Conservation (phyloP, 2,888 invertebrate species). For the Argyresthia goedartella region DNA sequence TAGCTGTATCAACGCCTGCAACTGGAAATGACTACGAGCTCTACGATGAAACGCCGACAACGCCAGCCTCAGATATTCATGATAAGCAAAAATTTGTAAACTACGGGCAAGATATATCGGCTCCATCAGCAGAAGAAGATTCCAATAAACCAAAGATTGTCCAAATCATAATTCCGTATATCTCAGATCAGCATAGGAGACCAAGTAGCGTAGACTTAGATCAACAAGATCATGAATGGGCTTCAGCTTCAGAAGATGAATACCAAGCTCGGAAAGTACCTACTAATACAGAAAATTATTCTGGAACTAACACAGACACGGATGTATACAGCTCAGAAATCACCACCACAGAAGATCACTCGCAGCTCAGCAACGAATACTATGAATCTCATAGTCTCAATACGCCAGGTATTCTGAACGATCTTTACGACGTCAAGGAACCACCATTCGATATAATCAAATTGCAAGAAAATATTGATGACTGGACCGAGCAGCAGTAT, state of each 20-base stretch:
- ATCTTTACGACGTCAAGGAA: constrained; percentile 57
- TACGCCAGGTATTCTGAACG: constrained; percentile 38
- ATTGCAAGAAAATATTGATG: constrained; percentile 86
- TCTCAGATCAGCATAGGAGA: constrained; percentile 53
- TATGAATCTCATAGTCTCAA: constrained; percentile 65
- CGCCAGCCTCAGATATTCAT: constrained; percentile 22
- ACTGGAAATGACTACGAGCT: constrained; percentile 52
- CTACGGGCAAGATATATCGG: constrained; percentile 27
- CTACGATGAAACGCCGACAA: constrained; percentile 48
- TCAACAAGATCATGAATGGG: constrained; percentile 21
- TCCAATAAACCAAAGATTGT: constrained; percentile 74
- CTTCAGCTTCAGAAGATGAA: constrained; percentile 33
- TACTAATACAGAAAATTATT: constrained; percentile 28
- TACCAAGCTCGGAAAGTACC: constrained; percentile 65
- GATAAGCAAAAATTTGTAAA: constrained; percentile 32
- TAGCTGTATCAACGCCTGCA: constrained; percentile 33
- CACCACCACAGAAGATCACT: constrained; percentile 33
- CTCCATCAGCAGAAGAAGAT: constrained; percentile 26
- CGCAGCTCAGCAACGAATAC: constrained; percentile 40
- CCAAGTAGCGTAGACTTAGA: constrained; percentile 39
- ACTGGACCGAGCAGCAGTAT: constrained; percentile 86
- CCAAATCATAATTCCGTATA: constrained; percentile 87
- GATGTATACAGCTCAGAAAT: constrained; percentile 31
- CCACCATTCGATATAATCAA: constrained; percentile 78
- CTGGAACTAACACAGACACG: constrained; percentile 12